These are phyloP conservation scores for Cheumatopsyche charites DNA, from an alignment of 1,140 invertebrate species.

Conservation along the genomic window DNA sequence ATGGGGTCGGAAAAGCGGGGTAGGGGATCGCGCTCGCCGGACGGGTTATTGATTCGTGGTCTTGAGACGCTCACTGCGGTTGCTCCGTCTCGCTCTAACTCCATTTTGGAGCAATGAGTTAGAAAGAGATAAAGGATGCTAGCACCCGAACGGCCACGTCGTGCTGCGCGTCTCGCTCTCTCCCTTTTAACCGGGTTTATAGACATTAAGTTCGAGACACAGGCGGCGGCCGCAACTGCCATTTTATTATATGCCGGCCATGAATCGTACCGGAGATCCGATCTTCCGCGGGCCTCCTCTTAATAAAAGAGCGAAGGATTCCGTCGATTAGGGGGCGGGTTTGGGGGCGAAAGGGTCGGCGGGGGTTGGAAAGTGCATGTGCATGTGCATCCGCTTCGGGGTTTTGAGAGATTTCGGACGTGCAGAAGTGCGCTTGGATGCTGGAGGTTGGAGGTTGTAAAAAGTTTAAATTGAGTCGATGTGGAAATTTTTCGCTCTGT, in stretches of 20 bases:
- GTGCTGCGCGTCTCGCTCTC: not conserved
- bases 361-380: too few species aligned
- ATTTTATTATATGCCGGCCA: slow-evolving; percentile 30
- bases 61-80: slow-evolving; percentile 48
- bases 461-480: too few species aligned
- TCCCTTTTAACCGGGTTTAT: slow-evolving; percentile 32
- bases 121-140: slow-evolving; percentile 21
- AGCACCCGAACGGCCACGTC: slow-evolving; percentile 17
- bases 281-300: not conserved
- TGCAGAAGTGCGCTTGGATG: too few species aligned
- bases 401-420: too few species aligned
- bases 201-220: slow-evolving; percentile 39
- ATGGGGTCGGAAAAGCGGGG: not conserved
- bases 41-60: slow-evolving; percentile 42
- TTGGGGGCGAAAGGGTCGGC: too few species aligned
- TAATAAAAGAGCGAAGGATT: not conserved
- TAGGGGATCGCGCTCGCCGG: slow-evolving; percentile 14
- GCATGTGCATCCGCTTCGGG: too few species aligned
- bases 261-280: not conserved
- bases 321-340: not conserved
- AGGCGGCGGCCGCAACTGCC: slow-evolving; percentile 32
- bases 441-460: too few species aligned
- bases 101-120: slow-evolving; percentile 19
- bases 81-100: slow-evolving; percentile 34
- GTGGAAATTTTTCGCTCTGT: too few species aligned